Evolutionary conservation across 2,888 invertebrate species (phyloP).

Genomic region (Platycheirus albimanus): DNA sequence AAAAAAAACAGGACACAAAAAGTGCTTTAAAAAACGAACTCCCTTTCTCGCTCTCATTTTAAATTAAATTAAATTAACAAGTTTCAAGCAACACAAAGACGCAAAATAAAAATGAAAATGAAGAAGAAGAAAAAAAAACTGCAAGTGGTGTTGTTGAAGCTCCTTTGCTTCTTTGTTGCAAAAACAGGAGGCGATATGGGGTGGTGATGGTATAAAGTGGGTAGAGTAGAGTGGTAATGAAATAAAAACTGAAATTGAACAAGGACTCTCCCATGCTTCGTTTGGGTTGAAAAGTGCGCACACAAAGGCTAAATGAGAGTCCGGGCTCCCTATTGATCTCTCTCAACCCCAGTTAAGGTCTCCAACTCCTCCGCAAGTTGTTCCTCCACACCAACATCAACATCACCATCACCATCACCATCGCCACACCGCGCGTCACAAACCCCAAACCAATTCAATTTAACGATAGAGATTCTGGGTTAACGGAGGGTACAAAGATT

Average conservation of each 20-base stretch:
- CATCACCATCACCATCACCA: slow-evolving; percentile 5
- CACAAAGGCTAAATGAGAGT: slow-evolving; percentile 66
- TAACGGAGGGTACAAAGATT: slow-evolving; percentile 70
- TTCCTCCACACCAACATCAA: neutral
- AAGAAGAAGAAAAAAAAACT: no score
- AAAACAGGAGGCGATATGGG: neutral
- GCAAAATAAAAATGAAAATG: slow-evolving; percentile 8
- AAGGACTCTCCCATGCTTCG: slow-evolving; percentile 29
- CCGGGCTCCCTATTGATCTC: slow-evolving; percentile 63
- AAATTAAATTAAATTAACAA: slow-evolving; percentile 74
- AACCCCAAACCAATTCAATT: slow-evolving; percentile 56
- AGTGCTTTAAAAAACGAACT: slow-evolving; percentile 40
- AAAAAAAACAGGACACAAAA: slow-evolving; percentile 17
- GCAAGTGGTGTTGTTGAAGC: slow-evolving; percentile 60
- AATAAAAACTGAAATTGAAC: slow-evolving; percentile 73
- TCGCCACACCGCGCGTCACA: slow-evolving; percentile 8
- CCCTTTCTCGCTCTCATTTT: slow-evolving; percentile 51
- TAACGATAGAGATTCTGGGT: slow-evolving; percentile 68
- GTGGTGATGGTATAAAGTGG: neutral
- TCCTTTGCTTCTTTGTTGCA: slow-evolving; percentile 44
- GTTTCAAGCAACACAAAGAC: slow-evolving; percentile 50
- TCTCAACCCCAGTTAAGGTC: slow-evolving; percentile 47
- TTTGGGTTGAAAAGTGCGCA: slow-evolving; percentile 55
- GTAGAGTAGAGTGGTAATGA: slow-evolving; percentile 60
- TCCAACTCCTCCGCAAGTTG: slow-evolving; percentile 34